A percentile compares a stretch with the other conserved stretches of the same genome.
These are phyloP conservation scores for Steromphala cineraria DNA, from an alignment of 2,888 invertebrate species.

Conservation along the genomic window DNA sequence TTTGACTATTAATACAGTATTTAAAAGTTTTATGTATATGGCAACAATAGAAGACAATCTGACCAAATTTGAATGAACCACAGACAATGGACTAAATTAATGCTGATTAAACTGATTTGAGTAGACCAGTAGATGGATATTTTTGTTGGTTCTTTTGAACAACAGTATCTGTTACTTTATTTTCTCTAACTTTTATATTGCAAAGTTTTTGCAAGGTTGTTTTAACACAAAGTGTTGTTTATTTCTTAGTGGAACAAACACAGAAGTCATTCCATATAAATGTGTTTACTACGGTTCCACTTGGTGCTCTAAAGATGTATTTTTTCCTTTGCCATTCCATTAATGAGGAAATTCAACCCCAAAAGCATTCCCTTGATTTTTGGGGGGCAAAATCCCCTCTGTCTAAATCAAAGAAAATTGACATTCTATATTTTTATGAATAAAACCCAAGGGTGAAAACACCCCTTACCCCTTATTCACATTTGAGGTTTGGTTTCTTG, in stretches of 20 bases:
- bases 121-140: neutral
- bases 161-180: constrained; percentile 1
- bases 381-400: no score
- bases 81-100: neutral
- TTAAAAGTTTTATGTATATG: constrained; percentile 5
- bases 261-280: neutral
- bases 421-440: no score
- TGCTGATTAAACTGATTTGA: neutral
- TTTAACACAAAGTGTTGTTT: neutral
- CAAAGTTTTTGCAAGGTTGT: neutral
- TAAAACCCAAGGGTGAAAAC: no score
- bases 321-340: neutral
- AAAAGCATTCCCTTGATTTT: no score
- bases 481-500: no score
- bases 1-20: neutral
- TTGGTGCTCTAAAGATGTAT: neutral
- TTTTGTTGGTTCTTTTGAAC: constrained; percentile 15
- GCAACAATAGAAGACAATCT: neutral
- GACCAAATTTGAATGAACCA: neutral
- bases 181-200: constrained; percentile 2
- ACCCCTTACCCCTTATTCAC: no score
- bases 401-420: no score
- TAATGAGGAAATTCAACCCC: neutral
- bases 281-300: neutral
- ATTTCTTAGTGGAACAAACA: neutral